Base-by-base conservation (phyloP, 35 echinoderm and acorn worm genomes). In the Nesometra sesokonis region DNA sequence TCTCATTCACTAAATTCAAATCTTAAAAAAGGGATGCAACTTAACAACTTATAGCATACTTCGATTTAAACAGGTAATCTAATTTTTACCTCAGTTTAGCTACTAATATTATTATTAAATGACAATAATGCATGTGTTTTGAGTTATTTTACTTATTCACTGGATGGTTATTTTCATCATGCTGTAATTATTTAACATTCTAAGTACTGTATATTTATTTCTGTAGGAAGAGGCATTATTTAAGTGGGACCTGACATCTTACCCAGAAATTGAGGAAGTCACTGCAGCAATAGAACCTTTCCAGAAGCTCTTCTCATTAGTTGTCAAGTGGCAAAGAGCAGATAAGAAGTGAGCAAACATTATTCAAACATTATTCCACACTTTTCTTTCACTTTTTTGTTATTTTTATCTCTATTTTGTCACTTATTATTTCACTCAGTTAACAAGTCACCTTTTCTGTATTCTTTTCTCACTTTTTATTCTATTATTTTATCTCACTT, bases 271-370 rank as follows among this genome's bases (percentile, higher is more conserved):
- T 17, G 93, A 99, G 0, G 93, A 90, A 39, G 93, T 99, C 46
- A 90, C 96, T 0, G 32, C 86, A 27, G 89, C 92, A 4, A 99
- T 99, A 57, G 96, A 99, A 82, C 96, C 96, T 4, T 99, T 90
- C 82, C 90, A 94, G 36, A 94, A 87, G 76, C 96, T 99, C 82
- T 99, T 99, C 77, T 82, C 87, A 85, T 77, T 99, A 39, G 96
- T 99, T 35, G 96, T 99, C 37, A 99, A 99, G 52, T 99, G 96
- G 96, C 96, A 99, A 87, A 94, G 96, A 85, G 96, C 96, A 23
- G 96, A 99, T 38, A 99, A 93, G 79, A 99, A 93, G 96, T 99
- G 81, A 90, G 89, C 80, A 32, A 11, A 21, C 4, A 15, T 43
- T 43, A 43, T 11, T 81, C 27, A 32, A 11, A 7, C n/a, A 38